phyloP scores from a whole-genome alignment of 2,888 invertebrate genomes.

The Rhagophthalmus giganteus region DNA sequence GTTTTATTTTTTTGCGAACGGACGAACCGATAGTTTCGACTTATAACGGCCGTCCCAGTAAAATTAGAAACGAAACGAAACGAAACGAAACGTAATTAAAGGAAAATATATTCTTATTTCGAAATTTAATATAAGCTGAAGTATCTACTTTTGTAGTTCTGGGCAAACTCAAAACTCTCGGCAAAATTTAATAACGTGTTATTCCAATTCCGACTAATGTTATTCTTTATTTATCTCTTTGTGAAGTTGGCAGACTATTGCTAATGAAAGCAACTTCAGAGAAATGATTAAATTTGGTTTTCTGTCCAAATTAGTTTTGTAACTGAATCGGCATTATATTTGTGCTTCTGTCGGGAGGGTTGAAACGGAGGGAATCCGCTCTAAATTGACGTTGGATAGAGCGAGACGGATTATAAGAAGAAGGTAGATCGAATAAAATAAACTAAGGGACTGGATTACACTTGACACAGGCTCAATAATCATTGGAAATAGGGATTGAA shows the following conservation, averaged over 20 bases:
- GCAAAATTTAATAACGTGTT: conserved; percentile 52
- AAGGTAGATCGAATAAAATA: conserved; percentile 37
- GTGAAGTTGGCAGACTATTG: conserved; percentile 49
- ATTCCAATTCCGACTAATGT: conserved; percentile 50
- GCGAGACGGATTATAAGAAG: conserved; percentile 25
- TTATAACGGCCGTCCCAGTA: no score
- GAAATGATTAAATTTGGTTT: conserved; percentile 54
- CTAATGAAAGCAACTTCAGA: conserved; percentile 51
- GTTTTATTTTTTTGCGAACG: no score
- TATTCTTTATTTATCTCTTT: conserved; percentile 52
- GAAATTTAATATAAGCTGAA: conserved; percentile 52
- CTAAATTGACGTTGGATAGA: conserved; percentile 12
- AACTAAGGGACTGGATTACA: conserved; percentile 45
- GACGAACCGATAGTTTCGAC: no score
- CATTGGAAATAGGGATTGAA: conserved; percentile 43
- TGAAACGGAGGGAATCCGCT: conserved; percentile 15
- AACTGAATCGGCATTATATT: conserved; percentile 42
- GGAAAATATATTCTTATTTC: conserved; percentile 35
- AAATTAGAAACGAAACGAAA: conserved; percentile 3
- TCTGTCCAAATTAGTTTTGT: conserved; percentile 50
- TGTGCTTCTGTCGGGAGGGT: conserved; percentile 34
- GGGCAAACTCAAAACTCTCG: conserved; percentile 31
- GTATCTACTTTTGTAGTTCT: conserved; percentile 42
- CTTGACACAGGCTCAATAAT: conserved; percentile 47
- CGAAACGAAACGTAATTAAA: conserved; percentile 27